A percentile compares a stretch with the other conserved stretches of the same genome.
Evolutionary conservation across 2,797 vertebrate genomes (phyloP).

Genomic region (Poeciliopsis turneri): DNA sequence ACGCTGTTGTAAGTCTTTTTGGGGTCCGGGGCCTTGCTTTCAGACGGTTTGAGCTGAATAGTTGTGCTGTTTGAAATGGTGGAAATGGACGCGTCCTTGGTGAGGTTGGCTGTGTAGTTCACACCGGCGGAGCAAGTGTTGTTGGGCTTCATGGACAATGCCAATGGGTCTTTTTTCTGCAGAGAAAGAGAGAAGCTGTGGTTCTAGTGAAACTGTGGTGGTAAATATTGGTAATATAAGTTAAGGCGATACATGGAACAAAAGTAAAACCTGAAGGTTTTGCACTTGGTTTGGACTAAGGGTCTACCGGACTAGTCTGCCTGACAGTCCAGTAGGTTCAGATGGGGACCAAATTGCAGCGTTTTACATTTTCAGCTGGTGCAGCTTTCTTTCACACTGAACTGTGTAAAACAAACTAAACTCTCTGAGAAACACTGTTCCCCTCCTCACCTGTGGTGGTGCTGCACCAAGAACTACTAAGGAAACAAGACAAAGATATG

Average conservation of each 20-base stretch:
- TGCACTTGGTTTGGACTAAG: background rate
- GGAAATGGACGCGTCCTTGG: constrained; percentile 87
- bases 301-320: no score
- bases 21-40: constrained; percentile 88
- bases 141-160: constrained; percentile 88
- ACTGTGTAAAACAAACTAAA: no score
- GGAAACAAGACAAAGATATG: no score
- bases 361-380: no score
- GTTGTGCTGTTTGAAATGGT: constrained; percentile 88
- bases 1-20: constrained; percentile 99
- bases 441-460: no score
- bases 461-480: no score
- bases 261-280: background rate
- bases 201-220: background rate
- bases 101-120: constrained; percentile 90
- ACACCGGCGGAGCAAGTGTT: constrained; percentile 87
- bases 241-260: background rate
- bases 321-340: no score
- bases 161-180: constrained; percentile 93
- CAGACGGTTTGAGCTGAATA: constrained; percentile 84
- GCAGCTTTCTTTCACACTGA: no score
- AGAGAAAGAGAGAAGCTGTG: constrained; percentile 18
- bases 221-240: background rate
- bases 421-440: no score
- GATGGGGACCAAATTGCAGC: no score